Evolutionary conservation across 2,113 vertebrate species (phyloP).

Genomic region (Gorsachius goisagi): DNA sequence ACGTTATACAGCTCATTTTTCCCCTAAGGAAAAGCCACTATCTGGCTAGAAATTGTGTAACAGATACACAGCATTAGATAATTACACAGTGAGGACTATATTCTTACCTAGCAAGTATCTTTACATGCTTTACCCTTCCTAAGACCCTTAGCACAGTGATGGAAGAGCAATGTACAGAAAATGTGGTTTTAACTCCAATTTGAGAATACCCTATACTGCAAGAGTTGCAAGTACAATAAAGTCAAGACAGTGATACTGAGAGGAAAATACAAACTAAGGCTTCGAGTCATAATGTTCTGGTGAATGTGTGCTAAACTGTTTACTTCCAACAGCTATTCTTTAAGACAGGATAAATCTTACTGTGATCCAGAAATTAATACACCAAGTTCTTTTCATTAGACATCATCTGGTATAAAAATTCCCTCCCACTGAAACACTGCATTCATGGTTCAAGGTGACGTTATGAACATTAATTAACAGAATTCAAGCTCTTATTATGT

Average conservation of each 20-base stretch:
- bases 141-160: background rate
- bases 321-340: background rate
- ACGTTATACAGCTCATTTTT: background rate
- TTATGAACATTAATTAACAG: background rate
- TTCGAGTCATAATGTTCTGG: background rate
- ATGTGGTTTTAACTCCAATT: background rate
- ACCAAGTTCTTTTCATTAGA: background rate
- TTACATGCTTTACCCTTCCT: background rate
- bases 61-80: background rate
- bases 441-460: background rate
- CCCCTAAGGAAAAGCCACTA: background rate
- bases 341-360: background rate
- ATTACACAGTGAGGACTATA: background rate
- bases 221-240: background rate
- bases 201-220: background rate
- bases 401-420: background rate
- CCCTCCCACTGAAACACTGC: background rate
- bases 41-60: background rate
- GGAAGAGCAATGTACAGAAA: background rate
- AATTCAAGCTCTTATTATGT: background rate
- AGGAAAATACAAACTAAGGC: background rate
- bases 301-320: background rate
- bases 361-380: background rate
- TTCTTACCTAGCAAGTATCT: background rate
- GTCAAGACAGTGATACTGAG: background rate